phyloP scores from a whole-genome alignment of 1,140 invertebrate genomes.

The Drepana arcuata region DNA sequence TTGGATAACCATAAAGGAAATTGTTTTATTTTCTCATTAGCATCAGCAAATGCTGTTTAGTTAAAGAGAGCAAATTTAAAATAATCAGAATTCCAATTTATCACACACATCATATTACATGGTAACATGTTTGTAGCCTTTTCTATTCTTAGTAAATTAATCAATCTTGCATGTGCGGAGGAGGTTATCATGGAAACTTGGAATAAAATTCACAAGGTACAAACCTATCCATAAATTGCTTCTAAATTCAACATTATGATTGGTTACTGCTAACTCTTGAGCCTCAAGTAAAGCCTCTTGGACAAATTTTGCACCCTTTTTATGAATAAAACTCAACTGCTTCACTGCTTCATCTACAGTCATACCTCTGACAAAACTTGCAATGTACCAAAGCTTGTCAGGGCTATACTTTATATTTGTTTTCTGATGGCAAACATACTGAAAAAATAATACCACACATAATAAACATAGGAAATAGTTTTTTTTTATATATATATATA shows the following conservation, averaged over 20 bases:
- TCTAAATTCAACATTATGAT: constrained; percentile 95
- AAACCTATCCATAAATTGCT: constrained; percentile 97
- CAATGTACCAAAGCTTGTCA: constrained; percentile 94
- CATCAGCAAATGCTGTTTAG: too few species aligned
- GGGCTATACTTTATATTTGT: constrained; percentile 91
- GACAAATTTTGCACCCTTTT: constrained; percentile 86
- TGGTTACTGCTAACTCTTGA: constrained; percentile 86
- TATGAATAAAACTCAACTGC: constrained; percentile 87
- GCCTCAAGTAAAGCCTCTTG: constrained; percentile 91
- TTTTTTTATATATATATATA: too few species aligned
- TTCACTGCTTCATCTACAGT: constrained; percentile 93
- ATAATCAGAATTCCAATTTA: too few species aligned
- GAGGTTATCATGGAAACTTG: too few species aligned
- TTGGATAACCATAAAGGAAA: constrained; percentile 1
- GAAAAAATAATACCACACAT: constrained; percentile 39
- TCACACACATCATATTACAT: too few species aligned
- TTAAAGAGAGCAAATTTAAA: too few species aligned
- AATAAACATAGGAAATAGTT: too few species aligned
- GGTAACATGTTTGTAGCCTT: too few species aligned
- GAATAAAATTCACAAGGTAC: too few species aligned
- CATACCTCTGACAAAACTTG: constrained; percentile 90
- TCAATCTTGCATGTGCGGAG: too few species aligned
- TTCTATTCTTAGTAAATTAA: too few species aligned
- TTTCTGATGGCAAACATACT: constrained; percentile 90
- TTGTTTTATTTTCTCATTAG: constrained; percentile 2